Base-by-base conservation (phyloP, 2,797 vertebrate species). In the Tragelaphus oryx region DNA sequence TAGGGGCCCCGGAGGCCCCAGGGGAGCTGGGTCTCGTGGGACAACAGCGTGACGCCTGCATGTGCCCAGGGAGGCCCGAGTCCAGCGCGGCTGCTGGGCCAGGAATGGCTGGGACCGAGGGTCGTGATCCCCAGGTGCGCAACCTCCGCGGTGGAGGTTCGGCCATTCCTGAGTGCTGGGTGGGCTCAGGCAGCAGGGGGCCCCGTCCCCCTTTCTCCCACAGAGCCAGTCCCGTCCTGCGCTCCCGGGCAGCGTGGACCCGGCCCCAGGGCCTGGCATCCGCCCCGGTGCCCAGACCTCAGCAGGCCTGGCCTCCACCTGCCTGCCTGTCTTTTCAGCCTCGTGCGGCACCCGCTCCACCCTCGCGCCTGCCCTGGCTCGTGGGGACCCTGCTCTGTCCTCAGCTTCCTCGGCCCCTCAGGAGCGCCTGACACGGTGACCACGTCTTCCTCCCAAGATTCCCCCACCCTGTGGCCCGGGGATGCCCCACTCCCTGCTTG, bases 271-370 rank as follows among this genome's bases (percentile, higher is more conserved):
- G 68, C 20, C 6, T 2, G 22, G 54, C 20, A 41, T 3, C 74
- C 1, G 1, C 2, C 14, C 52, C 6, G 52, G 93, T 14, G 13
- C 81, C n/a, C 54, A 20, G 82, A 46, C n/a, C 5, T 50, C 54
- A 13, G 46, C 0, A 0, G 7, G 44, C 48, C 24, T 13, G 37
- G 50, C 1, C 1, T 14, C 7, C 44, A 65, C 78, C 11, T 33
- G 37, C 48, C 37, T 26, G 4, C 28, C 78, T 14, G 55, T 65
- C 12, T 41, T 71, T 33, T 60, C 18, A 78, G 65, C 57, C 28
- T 85, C 3, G 3, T 7, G 8, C 28, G 26, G 16, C 20, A 44
- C 12, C 24, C 4, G 33, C 55, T 20, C 30, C 3, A 7, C 12
- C 28, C 16, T 20, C 0, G 0, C 14, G 76, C 28, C 60, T n/a